Percentiles rank a stretch among this genome's conserved stretches.
These are phyloP conservation scores for Tanaodytes sp. DNA, from an alignment of 2,888 invertebrate genomes.

Conservation along the genomic window DNA sequence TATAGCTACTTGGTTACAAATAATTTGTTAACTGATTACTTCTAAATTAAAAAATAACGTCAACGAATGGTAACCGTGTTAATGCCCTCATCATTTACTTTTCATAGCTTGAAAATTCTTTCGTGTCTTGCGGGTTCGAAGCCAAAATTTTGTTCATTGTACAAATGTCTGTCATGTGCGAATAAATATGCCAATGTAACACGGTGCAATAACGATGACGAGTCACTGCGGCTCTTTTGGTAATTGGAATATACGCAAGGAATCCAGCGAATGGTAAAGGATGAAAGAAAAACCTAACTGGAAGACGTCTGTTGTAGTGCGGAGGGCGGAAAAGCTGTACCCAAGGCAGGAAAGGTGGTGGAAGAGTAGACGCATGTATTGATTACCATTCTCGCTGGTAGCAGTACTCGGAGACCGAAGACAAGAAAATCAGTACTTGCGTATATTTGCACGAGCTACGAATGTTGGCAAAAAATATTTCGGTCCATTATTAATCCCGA, in stretches of 20 bases:
- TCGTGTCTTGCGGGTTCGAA: constrained; percentile 10
- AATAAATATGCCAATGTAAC: constrained; percentile 48
- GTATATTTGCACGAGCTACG: constrained; percentile 35
- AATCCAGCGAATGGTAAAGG: constrained; percentile 34
- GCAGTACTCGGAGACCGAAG: constrained; percentile 52
- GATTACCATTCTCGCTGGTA: constrained; percentile 60
- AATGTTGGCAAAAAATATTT: constrained; percentile 23
- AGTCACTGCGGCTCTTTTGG: constrained; percentile 41
- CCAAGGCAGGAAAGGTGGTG: constrained; percentile 57
- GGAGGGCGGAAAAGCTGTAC: constrained; percentile 54
- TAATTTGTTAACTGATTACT: no score
- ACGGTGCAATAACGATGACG: constrained; percentile 45
- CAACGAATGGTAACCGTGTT: no score
- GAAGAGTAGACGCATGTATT: constrained; percentile 65
- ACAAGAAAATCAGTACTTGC: constrained; percentile 53
- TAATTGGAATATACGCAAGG: constrained; percentile 52
- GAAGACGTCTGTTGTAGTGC: constrained; percentile 58
- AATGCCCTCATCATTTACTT: no score
- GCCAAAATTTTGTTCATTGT: constrained; percentile 43
- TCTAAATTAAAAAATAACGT: no score
- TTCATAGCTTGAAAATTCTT: constrained; percentile 7
- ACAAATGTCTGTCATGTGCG: constrained; percentile 40
- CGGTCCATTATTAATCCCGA: no score
- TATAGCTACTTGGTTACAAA: no score
- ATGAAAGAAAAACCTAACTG: constrained; percentile 59